A percentile compares a stretch with the other conserved stretches of the same genome.
Conservation (phyloP, 2,797 vertebrate species). For the Eulemur rubriventer region DNA sequence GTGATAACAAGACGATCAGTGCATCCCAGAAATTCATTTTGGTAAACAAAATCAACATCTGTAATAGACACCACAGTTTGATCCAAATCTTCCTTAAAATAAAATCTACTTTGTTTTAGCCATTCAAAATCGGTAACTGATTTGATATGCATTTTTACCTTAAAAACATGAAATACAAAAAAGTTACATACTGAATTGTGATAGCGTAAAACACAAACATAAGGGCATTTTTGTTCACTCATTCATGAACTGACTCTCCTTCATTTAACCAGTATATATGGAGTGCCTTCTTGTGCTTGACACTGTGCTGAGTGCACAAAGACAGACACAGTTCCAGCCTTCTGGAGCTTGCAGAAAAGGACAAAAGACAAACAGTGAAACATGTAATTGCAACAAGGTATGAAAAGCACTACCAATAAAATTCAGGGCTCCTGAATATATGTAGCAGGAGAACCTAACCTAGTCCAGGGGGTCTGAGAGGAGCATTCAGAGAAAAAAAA, state of each 20-base stretch:
- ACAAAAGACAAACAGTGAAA: neutral
- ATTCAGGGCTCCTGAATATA: neutral
- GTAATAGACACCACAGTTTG: slow-evolving; percentile 86
- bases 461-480: neutral
- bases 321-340: neutral
- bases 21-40: slow-evolving; percentile 89
- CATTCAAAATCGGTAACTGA: slow-evolving; percentile 87
- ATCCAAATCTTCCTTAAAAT: slow-evolving; percentile 86
- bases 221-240: neutral
- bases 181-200: slow-evolving; percentile 14
- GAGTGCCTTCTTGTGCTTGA: neutral
- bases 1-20: slow-evolving; percentile 89
- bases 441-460: neutral
- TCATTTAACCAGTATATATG: neutral
- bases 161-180: slow-evolving; percentile 70
- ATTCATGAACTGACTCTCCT: neutral
- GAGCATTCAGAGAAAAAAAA: neutral
- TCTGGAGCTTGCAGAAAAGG: neutral
- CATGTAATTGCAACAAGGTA: neutral
- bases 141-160: slow-evolving; percentile 88
- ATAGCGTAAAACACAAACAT: neutral
- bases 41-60: slow-evolving; percentile 88
- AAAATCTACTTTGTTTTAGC: slow-evolving; percentile 89
- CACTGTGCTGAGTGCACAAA: neutral
- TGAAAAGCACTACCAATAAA: neutral